Evolutionary conservation across 2,113 vertebrate genomes (phyloP).

Genomic region (Phrynocephalus versicolor): DNA sequence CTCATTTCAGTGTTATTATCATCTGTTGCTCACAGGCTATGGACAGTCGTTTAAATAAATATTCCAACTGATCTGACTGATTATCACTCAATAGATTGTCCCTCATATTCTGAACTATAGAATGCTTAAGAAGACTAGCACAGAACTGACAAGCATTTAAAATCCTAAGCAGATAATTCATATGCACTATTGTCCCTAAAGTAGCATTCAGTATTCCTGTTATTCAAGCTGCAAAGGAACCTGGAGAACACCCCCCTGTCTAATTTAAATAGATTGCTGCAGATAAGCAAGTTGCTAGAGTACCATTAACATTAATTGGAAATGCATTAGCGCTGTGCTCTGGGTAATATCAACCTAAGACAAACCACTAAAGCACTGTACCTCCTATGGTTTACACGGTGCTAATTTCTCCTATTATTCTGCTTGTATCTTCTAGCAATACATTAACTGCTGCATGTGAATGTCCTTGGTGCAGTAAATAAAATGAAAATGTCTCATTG

Average conservation of each 20-base stretch:
- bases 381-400: neutral
- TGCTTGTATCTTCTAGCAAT: neutral
- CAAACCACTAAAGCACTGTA: conserved; percentile 11
- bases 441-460: conserved; percentile 9
- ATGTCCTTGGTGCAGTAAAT: neutral
- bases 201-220: neutral
- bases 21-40: neutral
- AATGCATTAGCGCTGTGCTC: neutral
- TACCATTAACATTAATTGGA: neutral
- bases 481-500: conserved; percentile 11
- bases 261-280: conserved; percentile 13
- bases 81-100: neutral
- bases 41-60: neutral
- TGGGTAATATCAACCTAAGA: conserved; percentile 26
- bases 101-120: neutral
- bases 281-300: conserved; percentile 5
- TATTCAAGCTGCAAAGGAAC: neutral
- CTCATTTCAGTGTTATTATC: neutral
- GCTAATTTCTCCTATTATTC: conserved; percentile 6
- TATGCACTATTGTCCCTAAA: conserved; percentile 6
- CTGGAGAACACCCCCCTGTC: neutral
- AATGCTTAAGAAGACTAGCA: neutral
- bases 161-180: neutral
- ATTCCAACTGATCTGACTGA: neutral
- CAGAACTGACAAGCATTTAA: neutral